Evolutionary conservation across 2,888 invertebrate species (phyloP).

Genomic region (Steinernema scapterisci): DNA sequence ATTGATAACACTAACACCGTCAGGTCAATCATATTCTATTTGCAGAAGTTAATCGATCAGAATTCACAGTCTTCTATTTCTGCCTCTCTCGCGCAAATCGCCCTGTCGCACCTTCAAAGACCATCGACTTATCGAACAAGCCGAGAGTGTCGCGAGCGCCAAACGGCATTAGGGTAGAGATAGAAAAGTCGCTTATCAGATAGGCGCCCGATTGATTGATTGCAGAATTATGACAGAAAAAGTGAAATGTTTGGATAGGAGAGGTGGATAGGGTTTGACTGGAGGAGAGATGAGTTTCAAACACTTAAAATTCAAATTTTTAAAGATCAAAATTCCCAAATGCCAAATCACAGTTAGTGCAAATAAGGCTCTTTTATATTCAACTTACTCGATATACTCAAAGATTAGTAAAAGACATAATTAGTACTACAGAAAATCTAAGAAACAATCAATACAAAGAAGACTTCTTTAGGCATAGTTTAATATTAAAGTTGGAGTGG

Average conservation of each 20-base stretch:
- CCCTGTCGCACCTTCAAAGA: conserved; percentile 23
- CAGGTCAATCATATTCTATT: background rate
- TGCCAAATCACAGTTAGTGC: too few relatives aligned
- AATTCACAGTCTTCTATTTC: conserved; percentile 8
- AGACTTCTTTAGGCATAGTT: too few relatives aligned
- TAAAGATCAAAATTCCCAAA: background rate
- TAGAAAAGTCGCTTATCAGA: background rate
- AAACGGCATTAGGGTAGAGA: background rate
- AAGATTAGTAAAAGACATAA: too few relatives aligned
- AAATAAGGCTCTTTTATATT: too few relatives aligned
- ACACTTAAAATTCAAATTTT: background rate
- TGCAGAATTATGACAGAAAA: conserved; percentile 26
- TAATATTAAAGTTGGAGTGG: too few relatives aligned
- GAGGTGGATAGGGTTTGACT: background rate
- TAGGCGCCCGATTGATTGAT: conserved; percentile 3
- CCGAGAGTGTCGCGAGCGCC: background rate
- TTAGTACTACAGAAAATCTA: too few relatives aligned
- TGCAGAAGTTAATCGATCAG: background rate
- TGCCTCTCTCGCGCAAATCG: background rate
- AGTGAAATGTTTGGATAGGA: conserved; percentile 27
- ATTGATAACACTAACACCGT: background rate
- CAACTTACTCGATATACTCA: too few relatives aligned
- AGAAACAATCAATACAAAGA: too few relatives aligned
- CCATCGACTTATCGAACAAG: background rate
- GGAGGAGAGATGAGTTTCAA: background rate